Percentiles rank a stretch among this genome's conserved stretches.
Conservation (phyloP, 2,888 invertebrate species). For the Liopterus haemorrhoidalis region DNA sequence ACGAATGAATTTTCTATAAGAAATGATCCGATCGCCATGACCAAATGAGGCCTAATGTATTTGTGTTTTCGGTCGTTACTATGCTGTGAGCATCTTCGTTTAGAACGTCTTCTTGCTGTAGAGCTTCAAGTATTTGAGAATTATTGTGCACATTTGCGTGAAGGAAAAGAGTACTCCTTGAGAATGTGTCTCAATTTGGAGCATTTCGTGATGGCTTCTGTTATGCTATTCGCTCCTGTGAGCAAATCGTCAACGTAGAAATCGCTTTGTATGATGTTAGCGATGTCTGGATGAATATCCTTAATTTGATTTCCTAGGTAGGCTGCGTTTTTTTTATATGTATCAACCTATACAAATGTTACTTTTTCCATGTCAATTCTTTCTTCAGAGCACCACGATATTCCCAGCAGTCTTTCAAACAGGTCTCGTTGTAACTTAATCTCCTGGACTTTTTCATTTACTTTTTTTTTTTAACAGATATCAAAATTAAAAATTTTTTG, state of each 20-base stretch:
- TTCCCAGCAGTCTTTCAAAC: constrained; percentile 23
- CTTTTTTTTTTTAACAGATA: constrained; percentile 2
- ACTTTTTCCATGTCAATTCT: constrained; percentile 30
- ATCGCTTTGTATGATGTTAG: constrained; percentile 27
- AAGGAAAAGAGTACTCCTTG: constrained; percentile 4
- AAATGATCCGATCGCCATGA: constrained; percentile 18
- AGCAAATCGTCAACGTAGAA: no score
- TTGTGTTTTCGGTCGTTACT: constrained; percentile 10
- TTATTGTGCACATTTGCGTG: constrained; percentile 10
- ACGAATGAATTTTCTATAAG: background rate
- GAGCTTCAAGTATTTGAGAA: background rate
- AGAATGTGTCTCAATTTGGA: constrained; percentile 3
- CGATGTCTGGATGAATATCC: constrained; percentile 26
- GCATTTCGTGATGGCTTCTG: background rate
- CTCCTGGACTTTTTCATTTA: constrained; percentile 19
- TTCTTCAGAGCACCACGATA: constrained; percentile 25
- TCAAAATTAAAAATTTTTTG: constrained; percentile 2
- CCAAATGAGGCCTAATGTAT: constrained; percentile 20
- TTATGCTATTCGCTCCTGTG: background rate
- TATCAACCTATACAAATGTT: no score
- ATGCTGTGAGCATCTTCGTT: background rate
- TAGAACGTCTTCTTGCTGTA: background rate
- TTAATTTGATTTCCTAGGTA: constrained; percentile 31
- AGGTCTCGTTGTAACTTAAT: constrained; percentile 26
- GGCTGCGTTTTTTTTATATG: no score